phyloP scores from a whole-genome alignment of 2,797 vertebrate species.

The Apodemus agrarius region DNA sequence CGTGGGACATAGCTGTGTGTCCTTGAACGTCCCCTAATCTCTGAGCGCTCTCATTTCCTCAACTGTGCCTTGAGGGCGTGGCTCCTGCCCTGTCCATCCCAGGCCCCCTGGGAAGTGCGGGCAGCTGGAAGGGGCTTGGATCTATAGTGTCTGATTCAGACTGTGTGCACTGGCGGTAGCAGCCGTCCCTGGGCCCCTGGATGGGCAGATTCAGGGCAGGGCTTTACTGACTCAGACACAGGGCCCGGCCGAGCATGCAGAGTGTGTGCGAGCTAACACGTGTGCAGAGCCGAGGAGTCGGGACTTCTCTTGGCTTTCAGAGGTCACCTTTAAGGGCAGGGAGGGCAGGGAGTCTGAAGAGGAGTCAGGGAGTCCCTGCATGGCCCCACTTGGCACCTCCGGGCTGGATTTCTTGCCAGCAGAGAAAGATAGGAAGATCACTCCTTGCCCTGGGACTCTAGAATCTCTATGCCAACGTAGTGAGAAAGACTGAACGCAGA shows the following conservation, averaged over 20 bases:
- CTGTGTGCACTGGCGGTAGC: neutral
- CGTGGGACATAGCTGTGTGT: neutral
- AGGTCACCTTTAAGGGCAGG: neutral
- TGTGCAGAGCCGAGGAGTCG: neutral
- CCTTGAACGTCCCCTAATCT: constrained; percentile 1
- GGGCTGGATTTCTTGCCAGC: neutral
- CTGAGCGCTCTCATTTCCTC: neutral
- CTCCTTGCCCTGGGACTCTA: neutral
- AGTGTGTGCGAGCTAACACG: fast-evolving
- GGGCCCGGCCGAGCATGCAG: neutral
- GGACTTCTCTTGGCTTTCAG: neutral
- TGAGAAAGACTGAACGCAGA: neutral
- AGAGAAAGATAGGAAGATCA: neutral
- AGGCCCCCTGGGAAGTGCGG: neutral
- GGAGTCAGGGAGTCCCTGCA: neutral
- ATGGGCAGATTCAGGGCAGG: neutral
- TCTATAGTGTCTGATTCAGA: neutral
- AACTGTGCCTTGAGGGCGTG: neutral
- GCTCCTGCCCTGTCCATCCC: neutral
- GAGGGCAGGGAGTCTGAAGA: neutral
- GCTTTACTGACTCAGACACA: neutral
- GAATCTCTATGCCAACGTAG: neutral
- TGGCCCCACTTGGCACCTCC: neutral
- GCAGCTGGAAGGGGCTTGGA: neutral
- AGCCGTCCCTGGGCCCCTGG: neutral